These are phyloP conservation scores for Aplysia californica DNA, from an alignment of 1,140 invertebrate genomes.

Conservation along the genomic window DNA sequence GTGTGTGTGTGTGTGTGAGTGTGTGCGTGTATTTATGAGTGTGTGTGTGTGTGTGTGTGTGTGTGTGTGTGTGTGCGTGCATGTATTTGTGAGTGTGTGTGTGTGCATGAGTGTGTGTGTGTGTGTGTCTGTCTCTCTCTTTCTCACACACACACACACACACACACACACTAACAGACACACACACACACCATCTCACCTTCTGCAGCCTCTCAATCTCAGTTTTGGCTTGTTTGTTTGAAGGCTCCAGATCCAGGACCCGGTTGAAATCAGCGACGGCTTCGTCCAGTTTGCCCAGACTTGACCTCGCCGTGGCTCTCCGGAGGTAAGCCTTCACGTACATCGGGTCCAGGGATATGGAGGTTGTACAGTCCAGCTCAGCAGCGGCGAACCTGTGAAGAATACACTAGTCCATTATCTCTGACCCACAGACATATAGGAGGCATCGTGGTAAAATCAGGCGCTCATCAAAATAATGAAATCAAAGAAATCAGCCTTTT, in stretches of 20 bases:
- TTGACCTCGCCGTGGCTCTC: conserved; percentile 77
- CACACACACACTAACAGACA: no score
- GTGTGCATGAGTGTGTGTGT: no score
- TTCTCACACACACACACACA: no score
- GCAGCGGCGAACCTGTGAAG: conserved; percentile 76
- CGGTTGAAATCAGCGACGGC: conserved; percentile 77
- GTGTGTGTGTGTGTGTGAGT: no score
- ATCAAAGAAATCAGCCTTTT: background rate
- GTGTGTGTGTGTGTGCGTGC: no score
- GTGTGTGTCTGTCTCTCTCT: no score
- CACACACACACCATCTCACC: no score
- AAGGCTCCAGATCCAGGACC: conserved; percentile 78
- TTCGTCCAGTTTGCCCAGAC: conserved; percentile 73
- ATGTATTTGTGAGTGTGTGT: no score
- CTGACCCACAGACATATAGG: background rate
- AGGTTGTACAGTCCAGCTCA: conserved; percentile 80
- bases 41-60: no score
- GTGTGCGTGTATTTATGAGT: no score
- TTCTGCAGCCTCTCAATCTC: conserved; percentile 75
- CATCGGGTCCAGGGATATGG: conserved; percentile 77
- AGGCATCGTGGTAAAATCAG: no score
- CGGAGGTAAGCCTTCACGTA: conserved; percentile 86
- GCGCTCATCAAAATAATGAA: background rate
- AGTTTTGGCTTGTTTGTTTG: conserved; percentile 71
- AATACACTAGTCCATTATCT: background rate